Evolutionary conservation across 1,140 invertebrate species (phyloP).

Genomic region (Dryas iulia): DNA sequence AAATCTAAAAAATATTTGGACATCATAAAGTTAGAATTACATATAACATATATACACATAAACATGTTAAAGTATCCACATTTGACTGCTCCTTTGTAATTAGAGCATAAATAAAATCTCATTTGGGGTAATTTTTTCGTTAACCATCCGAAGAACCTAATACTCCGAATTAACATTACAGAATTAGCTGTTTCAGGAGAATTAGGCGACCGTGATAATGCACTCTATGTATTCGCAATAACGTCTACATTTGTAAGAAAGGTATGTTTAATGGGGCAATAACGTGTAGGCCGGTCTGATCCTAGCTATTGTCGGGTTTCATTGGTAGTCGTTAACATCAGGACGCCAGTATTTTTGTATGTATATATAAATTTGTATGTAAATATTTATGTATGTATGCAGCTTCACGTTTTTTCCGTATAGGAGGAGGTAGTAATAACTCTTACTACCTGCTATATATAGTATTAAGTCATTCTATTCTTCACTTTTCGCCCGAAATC

Average conservation of each 20-base stretch:
- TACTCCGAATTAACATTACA: conserved; percentile 4
- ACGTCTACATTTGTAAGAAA: background rate
- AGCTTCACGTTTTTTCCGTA: too few relatives aligned
- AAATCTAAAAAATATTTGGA: background rate
- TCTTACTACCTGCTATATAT: too few relatives aligned
- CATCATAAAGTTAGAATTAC: background rate
- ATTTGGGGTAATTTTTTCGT: conserved; percentile 2
- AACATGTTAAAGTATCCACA: background rate
- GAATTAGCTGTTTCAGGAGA: conserved; percentile 1
- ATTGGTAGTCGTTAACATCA: conserved; percentile 30
- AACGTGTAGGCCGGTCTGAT: conserved; percentile 21
- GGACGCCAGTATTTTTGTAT: background rate
- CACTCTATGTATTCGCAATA: background rate
- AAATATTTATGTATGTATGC: background rate
- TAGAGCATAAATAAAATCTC: background rate
- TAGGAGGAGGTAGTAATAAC: too few relatives aligned
- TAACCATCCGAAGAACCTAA: background rate
- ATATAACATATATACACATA: background rate
- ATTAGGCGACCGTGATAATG: background rate
- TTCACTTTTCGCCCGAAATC: too few relatives aligned
- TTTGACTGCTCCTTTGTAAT: background rate
- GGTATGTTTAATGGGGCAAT: conserved; percentile 29
- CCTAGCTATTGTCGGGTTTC: conserved; percentile 30
- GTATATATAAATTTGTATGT: background rate
- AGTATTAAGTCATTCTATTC: too few relatives aligned